Evolutionary conservation across 2,888 invertebrate species (phyloP).

Genomic region (Unio pictorum): DNA sequence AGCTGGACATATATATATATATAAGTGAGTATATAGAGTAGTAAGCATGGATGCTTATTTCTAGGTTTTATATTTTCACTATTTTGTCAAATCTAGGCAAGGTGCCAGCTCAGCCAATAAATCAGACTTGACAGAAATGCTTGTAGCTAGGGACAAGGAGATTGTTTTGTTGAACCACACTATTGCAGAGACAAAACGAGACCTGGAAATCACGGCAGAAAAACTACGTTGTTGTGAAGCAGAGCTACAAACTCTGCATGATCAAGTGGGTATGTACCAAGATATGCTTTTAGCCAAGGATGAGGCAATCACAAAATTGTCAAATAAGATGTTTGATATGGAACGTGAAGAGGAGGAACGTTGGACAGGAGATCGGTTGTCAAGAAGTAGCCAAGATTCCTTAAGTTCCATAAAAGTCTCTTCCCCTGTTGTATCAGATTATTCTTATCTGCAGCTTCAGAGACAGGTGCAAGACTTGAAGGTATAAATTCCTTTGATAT

Average conservation of each 20-base stretch:
- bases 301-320: slow-evolving; percentile 68
- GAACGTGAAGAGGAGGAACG: slow-evolving; percentile 34
- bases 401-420: slow-evolving; percentile 1
- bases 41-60: no score
- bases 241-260: slow-evolving; percentile 56
- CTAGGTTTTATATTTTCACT: no score
- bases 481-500: no score
- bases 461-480: no score
- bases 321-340: slow-evolving; percentile 68
- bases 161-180: slow-evolving; percentile 55
- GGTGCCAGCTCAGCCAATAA: slow-evolving; percentile 29
- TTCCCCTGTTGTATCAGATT: no score
- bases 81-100: slow-evolving; percentile 12
- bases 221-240: slow-evolving; percentile 51
- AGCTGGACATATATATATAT: no score
- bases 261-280: slow-evolving; percentile 64
- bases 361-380: slow-evolving; percentile 2
- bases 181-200: slow-evolving; percentile 47
- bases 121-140: slow-evolving; percentile 35
- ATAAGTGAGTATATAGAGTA: no score
- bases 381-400: slow-evolving; percentile 1
- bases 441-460: no score
- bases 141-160: slow-evolving; percentile 54
- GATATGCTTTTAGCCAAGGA: slow-evolving; percentile 71
- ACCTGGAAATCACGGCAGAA: slow-evolving; percentile 39